phyloP scores from a whole-genome alignment of 2,888 invertebrate species.

The Cyrtodaria siliqua region DNA sequence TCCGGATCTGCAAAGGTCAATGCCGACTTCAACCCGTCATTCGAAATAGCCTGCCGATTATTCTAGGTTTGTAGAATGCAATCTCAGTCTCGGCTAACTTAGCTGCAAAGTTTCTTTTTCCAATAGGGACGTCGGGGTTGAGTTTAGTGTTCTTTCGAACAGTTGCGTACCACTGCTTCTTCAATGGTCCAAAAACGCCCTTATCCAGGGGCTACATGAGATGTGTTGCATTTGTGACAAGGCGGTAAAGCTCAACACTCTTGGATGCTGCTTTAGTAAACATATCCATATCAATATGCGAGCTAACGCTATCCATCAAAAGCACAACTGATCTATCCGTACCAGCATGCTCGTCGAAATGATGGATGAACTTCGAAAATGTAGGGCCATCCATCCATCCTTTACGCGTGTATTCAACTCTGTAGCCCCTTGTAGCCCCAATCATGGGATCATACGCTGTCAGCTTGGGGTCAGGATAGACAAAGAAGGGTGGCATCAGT shows the following conservation, averaged over 20 bases:
- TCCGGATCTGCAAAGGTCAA: too few species aligned
- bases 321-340: conserved; percentile 5
- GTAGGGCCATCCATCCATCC: conserved; percentile 8
- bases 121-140: too few species aligned
- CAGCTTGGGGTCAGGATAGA: neutral
- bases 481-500: neutral
- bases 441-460: neutral
- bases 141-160: too few species aligned
- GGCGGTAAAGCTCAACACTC: neutral
- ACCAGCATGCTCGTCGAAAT: neutral
- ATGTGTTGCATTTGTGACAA: conserved; percentile 7
- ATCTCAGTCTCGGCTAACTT: too few species aligned
- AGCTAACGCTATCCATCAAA: conserved; percentile 9
- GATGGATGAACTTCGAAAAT: conserved; percentile 4
- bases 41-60: too few species aligned
- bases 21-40: too few species aligned
- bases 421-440: neutral
- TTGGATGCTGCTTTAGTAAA: conserved; percentile 2
- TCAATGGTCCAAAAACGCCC: conserved; percentile 9
- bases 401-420: neutral
- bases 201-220: conserved; percentile 8
- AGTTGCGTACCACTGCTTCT: too few species aligned
- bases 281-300: conserved; percentile 3
- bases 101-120: too few species aligned
- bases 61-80: too few species aligned